A percentile compares a stretch with the other conserved stretches of the same genome.
Evolutionary conservation across 2,797 vertebrate species (phyloP).

Genomic region (Acanthis flammea): DNA sequence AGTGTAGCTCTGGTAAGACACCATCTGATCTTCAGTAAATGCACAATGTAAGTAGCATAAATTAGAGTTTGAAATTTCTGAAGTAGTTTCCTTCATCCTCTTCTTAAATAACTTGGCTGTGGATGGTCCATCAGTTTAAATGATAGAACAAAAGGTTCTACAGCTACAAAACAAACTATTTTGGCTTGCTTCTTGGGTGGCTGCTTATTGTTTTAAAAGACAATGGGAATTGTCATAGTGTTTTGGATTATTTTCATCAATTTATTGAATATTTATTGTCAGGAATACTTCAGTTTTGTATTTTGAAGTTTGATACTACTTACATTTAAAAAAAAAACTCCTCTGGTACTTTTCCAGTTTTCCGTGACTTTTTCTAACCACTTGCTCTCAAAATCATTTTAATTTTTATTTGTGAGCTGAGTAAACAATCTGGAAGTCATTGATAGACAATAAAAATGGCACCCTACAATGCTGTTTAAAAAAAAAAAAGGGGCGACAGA

Average conservation of each 20-base stretch:
- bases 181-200: slow-evolving; percentile 58
- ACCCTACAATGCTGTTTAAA: slow-evolving; percentile 12
- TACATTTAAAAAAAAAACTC: slow-evolving; percentile 14
- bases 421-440: slow-evolving; percentile 60
- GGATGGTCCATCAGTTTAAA: neutral
- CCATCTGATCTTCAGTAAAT: neutral
- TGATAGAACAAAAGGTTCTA: slow-evolving; percentile 41
- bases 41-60: neutral
- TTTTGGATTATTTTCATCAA: slow-evolving; percentile 48
- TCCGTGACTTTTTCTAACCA: neutral
- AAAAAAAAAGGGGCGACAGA: neutral
- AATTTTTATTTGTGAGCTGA: slow-evolving; percentile 28
- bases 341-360: slow-evolving; percentile 15
- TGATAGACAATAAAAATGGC: slow-evolving; percentile 51
- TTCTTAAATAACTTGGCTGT: neutral
- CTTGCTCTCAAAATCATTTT: slow-evolving; percentile 3
- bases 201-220: slow-evolving; percentile 50
- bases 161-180: slow-evolving; percentile 46
- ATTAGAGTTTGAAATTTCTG: neutral
- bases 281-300: neutral
- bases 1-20: neutral
- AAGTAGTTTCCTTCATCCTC: neutral
- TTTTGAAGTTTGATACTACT: slow-evolving; percentile 31
- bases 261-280: slow-evolving; percentile 53
- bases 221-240: slow-evolving; percentile 41